Evolutionary conservation across 37 sponge, comb jelly and placozoan genomes (phyloP).

Genomic region (Cladorhizidae sp.): DNA sequence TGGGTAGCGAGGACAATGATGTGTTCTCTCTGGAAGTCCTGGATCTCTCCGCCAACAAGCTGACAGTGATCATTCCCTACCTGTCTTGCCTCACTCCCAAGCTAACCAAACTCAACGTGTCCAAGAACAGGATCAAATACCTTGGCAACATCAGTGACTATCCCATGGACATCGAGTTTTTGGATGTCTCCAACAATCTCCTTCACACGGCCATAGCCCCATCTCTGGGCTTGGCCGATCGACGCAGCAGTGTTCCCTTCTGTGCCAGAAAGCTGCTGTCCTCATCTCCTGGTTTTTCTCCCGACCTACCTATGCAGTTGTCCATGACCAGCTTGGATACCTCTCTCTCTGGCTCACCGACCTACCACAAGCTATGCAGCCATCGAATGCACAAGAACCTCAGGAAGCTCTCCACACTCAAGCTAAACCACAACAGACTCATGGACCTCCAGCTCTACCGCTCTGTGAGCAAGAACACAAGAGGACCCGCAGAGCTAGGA

Average conservation of each 20-base stretch:
- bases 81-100: slow-evolving; percentile 76
- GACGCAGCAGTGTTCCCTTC: background rate
- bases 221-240: background rate
- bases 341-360: background rate
- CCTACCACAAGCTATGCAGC: slow-evolving; percentile 33
- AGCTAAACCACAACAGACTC: slow-evolving; percentile 64
- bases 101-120: slow-evolving; percentile 67
- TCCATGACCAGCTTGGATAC: background rate
- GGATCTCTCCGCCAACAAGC: slow-evolving; percentile 60
- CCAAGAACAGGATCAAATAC: slow-evolving; percentile 61
- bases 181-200: slow-evolving; percentile 69
- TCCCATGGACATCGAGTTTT: slow-evolving; percentile 60
- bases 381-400: slow-evolving; percentile 69
- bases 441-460: slow-evolving; percentile 61
- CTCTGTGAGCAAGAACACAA: background rate
- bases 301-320: background rate
- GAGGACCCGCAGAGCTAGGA: background rate
- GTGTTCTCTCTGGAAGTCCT: slow-evolving; percentile 41
- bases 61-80: slow-evolving; percentile 56
- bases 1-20: background rate
- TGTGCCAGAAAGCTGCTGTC: slow-evolving; percentile 33
- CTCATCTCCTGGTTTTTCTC: background rate
- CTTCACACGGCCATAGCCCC: slow-evolving; percentile 59
- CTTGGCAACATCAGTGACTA: slow-evolving; percentile 72
- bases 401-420: slow-evolving; percentile 53